A percentile compares a stretch with the other conserved stretches of the same genome.
phyloP scores from a whole-genome alignment of 2,797 vertebrate genomes.

The Thalassophryne amazonica region DNA sequence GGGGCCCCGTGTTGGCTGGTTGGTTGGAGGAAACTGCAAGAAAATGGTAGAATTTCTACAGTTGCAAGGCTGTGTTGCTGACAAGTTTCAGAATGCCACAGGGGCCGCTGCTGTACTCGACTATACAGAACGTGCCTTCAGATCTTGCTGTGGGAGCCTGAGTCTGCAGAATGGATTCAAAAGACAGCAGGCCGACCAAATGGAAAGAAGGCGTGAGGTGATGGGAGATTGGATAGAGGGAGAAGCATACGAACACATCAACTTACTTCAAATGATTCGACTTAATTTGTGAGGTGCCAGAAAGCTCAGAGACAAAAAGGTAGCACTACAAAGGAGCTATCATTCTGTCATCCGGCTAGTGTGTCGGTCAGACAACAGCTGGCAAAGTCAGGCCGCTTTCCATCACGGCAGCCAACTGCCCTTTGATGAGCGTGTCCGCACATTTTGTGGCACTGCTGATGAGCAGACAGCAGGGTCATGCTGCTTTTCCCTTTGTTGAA shows the following conservation, averaged over 20 bases:
- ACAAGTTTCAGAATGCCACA: slow-evolving; percentile 48
- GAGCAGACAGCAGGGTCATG: slow-evolving; percentile 63
- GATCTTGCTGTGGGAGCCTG: slow-evolving; percentile 43
- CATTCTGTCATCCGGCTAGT: slow-evolving; percentile 68
- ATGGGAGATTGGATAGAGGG: not conserved
- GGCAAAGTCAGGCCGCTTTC: slow-evolving; percentile 31
- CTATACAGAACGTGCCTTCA: slow-evolving; percentile 27
- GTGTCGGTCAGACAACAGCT: slow-evolving; percentile 56
- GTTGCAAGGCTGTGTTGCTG: slow-evolving; percentile 36
- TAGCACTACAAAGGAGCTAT: slow-evolving; percentile 67
- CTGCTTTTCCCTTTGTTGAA: slow-evolving; percentile 40
- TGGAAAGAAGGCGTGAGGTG: slow-evolving; percentile 18
- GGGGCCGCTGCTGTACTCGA: slow-evolving; percentile 24
- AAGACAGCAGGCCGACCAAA: slow-evolving; percentile 34
- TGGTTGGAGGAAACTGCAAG: slow-evolving; percentile 21
- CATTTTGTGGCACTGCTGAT: slow-evolving; percentile 33
- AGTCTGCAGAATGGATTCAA: slow-evolving; percentile 44
- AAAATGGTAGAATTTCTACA: slow-evolving; percentile 28
- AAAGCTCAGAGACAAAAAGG: slow-evolving; percentile 74
- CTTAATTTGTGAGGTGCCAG: slow-evolving; percentile 72
- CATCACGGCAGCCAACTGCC: slow-evolving; percentile 14
- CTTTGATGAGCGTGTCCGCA: slow-evolving; percentile 54
- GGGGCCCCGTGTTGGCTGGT: slow-evolving; percentile 36
- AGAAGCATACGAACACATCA: slow-evolving; percentile 32
- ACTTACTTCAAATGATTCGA: slow-evolving; percentile 63